A percentile compares a stretch with the other conserved stretches of the same genome.
phyloP scores from a whole-genome alignment of 2,797 vertebrate species.

The Tamandua tetradactyla region DNA sequence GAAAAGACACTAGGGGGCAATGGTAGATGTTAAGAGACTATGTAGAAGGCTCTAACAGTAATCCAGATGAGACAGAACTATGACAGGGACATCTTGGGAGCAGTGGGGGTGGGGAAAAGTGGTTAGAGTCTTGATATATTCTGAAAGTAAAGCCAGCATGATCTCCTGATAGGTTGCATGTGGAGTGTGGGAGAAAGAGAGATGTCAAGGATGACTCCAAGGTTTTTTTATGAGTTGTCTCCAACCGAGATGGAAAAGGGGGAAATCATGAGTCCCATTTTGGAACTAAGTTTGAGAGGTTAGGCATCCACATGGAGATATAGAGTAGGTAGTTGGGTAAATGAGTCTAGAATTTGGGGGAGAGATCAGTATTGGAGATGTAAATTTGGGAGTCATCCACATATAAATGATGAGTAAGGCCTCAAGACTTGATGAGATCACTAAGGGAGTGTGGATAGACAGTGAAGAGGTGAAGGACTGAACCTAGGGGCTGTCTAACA shows the following conservation, averaged over 20 bases:
- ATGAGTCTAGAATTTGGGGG: background rate
- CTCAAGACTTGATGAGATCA: background rate
- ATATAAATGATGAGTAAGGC: background rate
- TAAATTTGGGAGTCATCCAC: background rate
- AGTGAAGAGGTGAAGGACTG: background rate
- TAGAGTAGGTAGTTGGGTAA: background rate
- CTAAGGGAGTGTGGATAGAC: background rate
- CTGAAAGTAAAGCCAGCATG: background rate
- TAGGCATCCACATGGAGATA: background rate
- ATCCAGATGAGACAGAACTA: background rate
- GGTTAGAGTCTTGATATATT: background rate
- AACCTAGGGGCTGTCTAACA: background rate
- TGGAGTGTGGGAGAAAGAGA: background rate
- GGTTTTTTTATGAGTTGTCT: background rate
- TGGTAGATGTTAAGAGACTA: background rate
- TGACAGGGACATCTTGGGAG: background rate
- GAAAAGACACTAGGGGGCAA: background rate
- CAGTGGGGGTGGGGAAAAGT: background rate
- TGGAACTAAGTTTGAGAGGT: background rate
- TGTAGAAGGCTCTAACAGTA: background rate
- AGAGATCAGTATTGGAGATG: background rate
- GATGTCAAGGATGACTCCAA: background rate
- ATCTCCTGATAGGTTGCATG: background rate
- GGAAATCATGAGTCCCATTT: background rate
- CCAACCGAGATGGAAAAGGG: background rate